Conservation (phyloP, 2,797 vertebrate genomes). For the Aphelocoma californica region DNA sequence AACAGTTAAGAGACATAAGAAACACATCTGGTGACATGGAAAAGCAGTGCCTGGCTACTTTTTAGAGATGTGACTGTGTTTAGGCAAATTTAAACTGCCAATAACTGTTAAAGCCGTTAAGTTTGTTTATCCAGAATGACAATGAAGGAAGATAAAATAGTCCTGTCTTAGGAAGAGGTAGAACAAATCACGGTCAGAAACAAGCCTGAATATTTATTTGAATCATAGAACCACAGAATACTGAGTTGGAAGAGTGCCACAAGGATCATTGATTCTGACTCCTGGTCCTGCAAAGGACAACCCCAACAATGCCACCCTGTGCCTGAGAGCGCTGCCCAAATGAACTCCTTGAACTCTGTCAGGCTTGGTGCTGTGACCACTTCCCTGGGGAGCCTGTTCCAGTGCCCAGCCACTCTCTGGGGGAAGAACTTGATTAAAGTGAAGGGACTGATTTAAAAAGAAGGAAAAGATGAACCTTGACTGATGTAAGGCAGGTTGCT, state of each 20-base stretch:
- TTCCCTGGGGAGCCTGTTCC: neutral
- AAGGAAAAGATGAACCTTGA: neutral
- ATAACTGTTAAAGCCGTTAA: neutral
- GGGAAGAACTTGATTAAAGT: neutral
- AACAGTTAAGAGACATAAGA: neutral
- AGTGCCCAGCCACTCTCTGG: neutral
- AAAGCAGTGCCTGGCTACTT: neutral
- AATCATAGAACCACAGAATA: neutral
- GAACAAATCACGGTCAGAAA: neutral
- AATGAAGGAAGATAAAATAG: neutral
- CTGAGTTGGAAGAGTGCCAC: neutral
- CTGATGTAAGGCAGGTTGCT: neutral
- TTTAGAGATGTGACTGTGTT: neutral
- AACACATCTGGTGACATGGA: neutral
- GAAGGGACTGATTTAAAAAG: neutral
- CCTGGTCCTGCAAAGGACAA: neutral
- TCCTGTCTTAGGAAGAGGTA: neutral
- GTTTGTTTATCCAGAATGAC: neutral
- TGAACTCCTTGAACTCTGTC: neutral
- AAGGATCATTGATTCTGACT: neutral
- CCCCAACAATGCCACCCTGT: neutral
- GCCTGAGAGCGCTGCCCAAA: fast-evolving
- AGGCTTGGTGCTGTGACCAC: neutral
- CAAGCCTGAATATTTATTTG: neutral
- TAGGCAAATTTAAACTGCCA: neutral